Evolutionary conservation across 2,888 invertebrate genomes (phyloP), one percentile per base, ranked within the genome.

Genomic region (Yponomeuta plumbellus): DNA sequence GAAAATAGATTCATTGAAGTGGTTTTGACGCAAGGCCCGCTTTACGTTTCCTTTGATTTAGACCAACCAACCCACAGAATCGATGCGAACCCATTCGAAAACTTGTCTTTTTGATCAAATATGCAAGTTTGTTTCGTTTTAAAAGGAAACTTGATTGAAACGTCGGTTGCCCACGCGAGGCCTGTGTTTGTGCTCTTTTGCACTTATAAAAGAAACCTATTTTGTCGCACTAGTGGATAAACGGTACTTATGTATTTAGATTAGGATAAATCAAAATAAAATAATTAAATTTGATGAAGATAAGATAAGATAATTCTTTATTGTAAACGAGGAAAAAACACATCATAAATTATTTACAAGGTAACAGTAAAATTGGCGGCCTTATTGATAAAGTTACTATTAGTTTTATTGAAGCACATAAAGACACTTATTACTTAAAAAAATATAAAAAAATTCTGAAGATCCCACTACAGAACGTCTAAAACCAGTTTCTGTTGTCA

Each of bases 41-140:
- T 21, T 20, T 58, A 20, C 11, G 58, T 58, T 58, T 58, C 22
- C 58, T 58, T 58, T 58, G 58, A 21, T 58, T 58, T 58, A 58
- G 4, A 20, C 5, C 56, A 56, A 3, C 20, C 13, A 21, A 22
- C 58, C 58, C 2, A 20, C 22, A 20, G 58, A 44, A 44, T 17
- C 20, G 58, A 20, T 0, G 21, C n/a, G 52, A 58, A 4, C 20
- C 58, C 44, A 13, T 44, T 44, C 8, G 11, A 44, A 39, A 44
- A 44, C 44, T 11, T 13, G 44, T 44, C 44, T 3, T 44, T 44
- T 44, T 44, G 44, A 44, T 44, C 11, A 44, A 44, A 13, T 44
- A 44, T 44, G 44, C 44, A 52, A 13, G 17, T 52, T 52, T 52
- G 44, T 2, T 13, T 52, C 44, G 17, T 52, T 52, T 52, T 52